These are phyloP conservation scores for Dorcus parallelipipedus DNA, from an alignment of 2,888 invertebrate species.

Conservation along the genomic window DNA sequence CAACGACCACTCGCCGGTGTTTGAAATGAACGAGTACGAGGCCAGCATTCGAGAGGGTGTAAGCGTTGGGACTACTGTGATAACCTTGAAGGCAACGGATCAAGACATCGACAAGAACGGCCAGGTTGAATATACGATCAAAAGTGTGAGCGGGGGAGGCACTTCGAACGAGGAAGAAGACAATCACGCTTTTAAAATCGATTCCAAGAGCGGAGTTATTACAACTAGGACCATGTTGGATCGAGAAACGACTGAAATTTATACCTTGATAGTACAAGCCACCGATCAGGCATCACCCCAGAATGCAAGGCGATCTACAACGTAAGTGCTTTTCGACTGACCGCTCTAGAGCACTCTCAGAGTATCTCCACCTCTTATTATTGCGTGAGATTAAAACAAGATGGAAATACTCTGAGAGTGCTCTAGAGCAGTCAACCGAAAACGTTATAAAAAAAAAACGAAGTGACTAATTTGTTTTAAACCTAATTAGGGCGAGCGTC, in stretches of 20 bases:
- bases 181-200: slow-evolving; percentile 79
- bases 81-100: slow-evolving; percentile 88
- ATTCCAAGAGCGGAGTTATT: slow-evolving; percentile 80
- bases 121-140: slow-evolving; percentile 73
- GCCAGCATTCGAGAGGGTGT: slow-evolving; percentile 86
- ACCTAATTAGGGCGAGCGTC: slow-evolving; percentile 65
- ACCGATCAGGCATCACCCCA: slow-evolving; percentile 80
- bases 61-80: slow-evolving; percentile 81
- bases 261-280: slow-evolving; percentile 81
- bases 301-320: slow-evolving; percentile 75
- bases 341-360: too few relatives aligned
- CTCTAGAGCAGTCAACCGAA: too few relatives aligned
- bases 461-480: not conserved
- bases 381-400: too few relatives aligned
- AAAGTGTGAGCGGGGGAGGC: slow-evolving; percentile 65
- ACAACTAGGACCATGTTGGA: slow-evolving; percentile 79
- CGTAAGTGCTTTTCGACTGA: slow-evolving; percentile 42
- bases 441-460: not conserved
- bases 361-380: too few relatives aligned
- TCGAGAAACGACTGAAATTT: slow-evolving; percentile 82
- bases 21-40: slow-evolving; percentile 89
- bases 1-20: slow-evolving; percentile 92
- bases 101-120: slow-evolving; percentile 88
- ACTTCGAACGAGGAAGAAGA: slow-evolving; percentile 61
- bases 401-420: too few relatives aligned